Conservation (phyloP, 1,140 invertebrate genomes). For the Aculops lycopersici region DNA sequence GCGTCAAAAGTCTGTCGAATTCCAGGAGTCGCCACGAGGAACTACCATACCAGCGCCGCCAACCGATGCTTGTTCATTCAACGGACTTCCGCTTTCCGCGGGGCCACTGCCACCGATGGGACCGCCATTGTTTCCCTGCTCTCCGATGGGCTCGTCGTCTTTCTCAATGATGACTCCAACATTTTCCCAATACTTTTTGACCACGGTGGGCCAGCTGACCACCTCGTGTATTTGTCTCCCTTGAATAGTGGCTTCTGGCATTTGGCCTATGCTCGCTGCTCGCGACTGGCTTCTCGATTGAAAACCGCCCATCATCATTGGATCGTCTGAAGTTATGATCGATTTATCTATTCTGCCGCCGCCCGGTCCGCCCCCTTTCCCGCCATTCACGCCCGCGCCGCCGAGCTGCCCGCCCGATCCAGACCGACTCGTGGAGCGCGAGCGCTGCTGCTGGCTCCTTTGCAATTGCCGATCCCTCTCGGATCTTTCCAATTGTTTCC, state of each 20-base stretch:
- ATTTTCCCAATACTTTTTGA: slow-evolving; percentile 12
- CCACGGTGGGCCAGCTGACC: slow-evolving; percentile 13
- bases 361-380: background rate
- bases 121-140: no score
- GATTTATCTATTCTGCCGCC: background rate
- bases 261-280: background rate
- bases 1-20: no score
- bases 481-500: background rate
- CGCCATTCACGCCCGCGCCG: background rate
- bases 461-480: no score
- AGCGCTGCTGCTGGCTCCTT: no score
- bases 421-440: no score
- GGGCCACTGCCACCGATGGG: no score
- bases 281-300: slow-evolving; percentile 3
- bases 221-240: slow-evolving; percentile 11
- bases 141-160: slow-evolving; percentile 3
- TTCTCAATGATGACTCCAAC: slow-evolving; percentile 6
- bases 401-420: no score
- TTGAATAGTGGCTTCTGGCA: slow-evolving; percentile 5
- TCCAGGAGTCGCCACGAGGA: no score
- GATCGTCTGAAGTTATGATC: slow-evolving; percentile 1
- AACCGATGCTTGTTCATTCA: no score
- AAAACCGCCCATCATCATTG: slow-evolving; percentile 1
- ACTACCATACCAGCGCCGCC: no score
- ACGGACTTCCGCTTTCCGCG: no score